Evolutionary conservation across 2,888 invertebrate genomes (phyloP).

Genomic region (Anodontia alba): DNA sequence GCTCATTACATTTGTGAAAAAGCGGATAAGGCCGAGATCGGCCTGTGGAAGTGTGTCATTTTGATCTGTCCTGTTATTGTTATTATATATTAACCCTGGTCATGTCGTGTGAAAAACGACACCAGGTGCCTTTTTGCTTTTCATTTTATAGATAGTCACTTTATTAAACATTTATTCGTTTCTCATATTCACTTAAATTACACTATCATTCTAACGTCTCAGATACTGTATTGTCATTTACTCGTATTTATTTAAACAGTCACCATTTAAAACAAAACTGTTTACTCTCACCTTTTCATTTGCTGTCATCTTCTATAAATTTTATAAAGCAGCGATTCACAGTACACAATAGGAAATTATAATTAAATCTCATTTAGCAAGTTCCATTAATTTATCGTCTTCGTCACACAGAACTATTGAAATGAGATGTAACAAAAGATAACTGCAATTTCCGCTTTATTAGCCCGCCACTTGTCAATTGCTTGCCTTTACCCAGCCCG

Average conservation of each 20-base stretch:
- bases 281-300: background rate
- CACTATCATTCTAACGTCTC: background rate
- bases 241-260: background rate
- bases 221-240: background rate
- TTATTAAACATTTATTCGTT: background rate
- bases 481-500: background rate
- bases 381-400: background rate
- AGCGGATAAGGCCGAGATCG: too few species aligned
- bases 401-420: background rate
- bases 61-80: too few species aligned
- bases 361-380: conserved; percentile 15
- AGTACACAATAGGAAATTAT: background rate
- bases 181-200: conserved; percentile 3
- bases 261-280: background rate
- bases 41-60: too few species aligned
- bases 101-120: too few species aligned
- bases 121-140: background rate
- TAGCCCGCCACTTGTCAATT: background rate
- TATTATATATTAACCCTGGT: too few species aligned
- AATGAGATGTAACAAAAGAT: background rate
- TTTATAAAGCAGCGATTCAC: background rate
- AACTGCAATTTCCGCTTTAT: conserved; percentile 11
- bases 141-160: background rate
- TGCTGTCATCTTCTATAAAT: background rate
- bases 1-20: too few species aligned